A percentile compares a stretch with the other conserved stretches of the same genome.
These are phyloP conservation scores for Cantharis flavilabris DNA, from an alignment of 2,888 invertebrate genomes.

Conservation along the genomic window DNA sequence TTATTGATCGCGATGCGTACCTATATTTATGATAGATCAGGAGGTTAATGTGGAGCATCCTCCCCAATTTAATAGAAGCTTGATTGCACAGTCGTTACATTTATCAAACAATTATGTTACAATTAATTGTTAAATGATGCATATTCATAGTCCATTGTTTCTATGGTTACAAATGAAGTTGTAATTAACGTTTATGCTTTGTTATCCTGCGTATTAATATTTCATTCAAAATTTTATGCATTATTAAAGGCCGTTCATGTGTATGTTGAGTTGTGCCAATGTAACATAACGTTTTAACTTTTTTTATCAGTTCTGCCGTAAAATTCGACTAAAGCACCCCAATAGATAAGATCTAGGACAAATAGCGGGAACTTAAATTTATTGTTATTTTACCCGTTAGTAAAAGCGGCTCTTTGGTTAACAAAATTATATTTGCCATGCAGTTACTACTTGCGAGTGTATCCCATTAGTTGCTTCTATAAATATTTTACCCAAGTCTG, in stretches of 20 bases:
- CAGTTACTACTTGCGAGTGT: conserved; percentile 5
- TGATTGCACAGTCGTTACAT: conserved; percentile 39
- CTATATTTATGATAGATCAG: conserved; percentile 4
- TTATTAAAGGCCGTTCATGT: conserved; percentile 21
- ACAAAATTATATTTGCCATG: conserved; percentile 3
- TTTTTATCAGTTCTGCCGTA: not conserved
- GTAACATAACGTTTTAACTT: not conserved
- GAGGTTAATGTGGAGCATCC: conserved; percentile 8
- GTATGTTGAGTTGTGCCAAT: conserved; percentile 10
- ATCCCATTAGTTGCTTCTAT: conserved; percentile 13
- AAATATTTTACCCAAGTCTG: conserved; percentile 14
- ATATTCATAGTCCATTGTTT: conserved; percentile 35
- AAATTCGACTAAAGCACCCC: not conserved
- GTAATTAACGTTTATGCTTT: conserved; percentile 27
- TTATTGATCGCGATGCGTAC: not conserved
- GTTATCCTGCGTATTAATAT: conserved; percentile 20
- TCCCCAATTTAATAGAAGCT: conserved; percentile 22
- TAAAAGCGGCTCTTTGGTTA: not conserved
- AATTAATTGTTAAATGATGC: conserved; percentile 40
- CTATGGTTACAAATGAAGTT: conserved; percentile 24
- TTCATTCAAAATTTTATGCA: conserved; percentile 19
- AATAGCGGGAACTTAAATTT: not conserved
- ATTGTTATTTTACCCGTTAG: not conserved
- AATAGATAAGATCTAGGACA: not conserved
- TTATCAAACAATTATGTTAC: conserved; percentile 41